These are phyloP conservation scores for Mycetomoellerius zeteki DNA, from an alignment of 1,140 invertebrate genomes.

Conservation along the genomic window DNA sequence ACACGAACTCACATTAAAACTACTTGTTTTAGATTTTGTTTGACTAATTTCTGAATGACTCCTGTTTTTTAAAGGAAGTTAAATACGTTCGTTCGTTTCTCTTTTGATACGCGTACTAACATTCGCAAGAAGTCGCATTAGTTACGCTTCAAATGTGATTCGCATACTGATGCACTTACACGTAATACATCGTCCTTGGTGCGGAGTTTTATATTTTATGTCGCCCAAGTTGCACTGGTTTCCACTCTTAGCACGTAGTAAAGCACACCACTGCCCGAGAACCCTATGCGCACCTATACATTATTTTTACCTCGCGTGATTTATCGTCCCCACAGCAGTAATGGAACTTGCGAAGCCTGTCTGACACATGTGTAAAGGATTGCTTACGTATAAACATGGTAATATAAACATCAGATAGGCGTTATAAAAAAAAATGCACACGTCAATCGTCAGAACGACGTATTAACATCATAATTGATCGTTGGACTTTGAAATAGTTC, in stretches of 20 bases:
- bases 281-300: conserved; percentile 33
- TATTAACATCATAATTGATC: neutral
- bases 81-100: neutral
- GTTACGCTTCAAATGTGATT: conserved; percentile 23
- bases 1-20: neutral
- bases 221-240: conserved; percentile 44
- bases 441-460: neutral
- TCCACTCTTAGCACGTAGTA: conserved; percentile 59
- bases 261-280: conserved; percentile 22
- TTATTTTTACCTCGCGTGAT: conserved; percentile 55
- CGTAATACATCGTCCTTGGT: conserved; percentile 18
- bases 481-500: neutral
- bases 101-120: neutral
- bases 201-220: conserved; percentile 37
- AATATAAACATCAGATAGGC: neutral
- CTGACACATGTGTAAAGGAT: neutral
- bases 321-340: conserved; percentile 47
- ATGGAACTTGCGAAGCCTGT: conserved; percentile 38
- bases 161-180: conserved; percentile 21
- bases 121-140: conserved; percentile 15
- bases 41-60: neutral
- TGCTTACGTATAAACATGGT: conserved; percentile 3
- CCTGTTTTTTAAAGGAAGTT: neutral
- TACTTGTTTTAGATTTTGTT: neutral
- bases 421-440: neutral